Evolutionary conservation across 2,113 vertebrate species (phyloP).

Genomic region (Corythornis vintsioides): DNA sequence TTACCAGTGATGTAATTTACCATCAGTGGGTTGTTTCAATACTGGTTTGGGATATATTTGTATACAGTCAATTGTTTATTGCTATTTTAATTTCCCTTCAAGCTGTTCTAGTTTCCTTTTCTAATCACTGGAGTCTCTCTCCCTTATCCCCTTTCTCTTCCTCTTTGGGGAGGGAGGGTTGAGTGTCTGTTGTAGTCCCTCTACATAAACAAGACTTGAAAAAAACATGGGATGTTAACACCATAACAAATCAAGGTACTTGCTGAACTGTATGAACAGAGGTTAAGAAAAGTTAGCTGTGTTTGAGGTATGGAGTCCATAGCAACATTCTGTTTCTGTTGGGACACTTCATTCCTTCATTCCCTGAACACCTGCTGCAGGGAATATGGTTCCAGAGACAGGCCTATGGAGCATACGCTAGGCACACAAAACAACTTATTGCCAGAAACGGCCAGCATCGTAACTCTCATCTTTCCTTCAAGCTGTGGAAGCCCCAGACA

Average conservation of each 20-base stretch:
- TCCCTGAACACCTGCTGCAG: accelerated
- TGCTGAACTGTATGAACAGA: background rate
- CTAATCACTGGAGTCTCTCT: no score
- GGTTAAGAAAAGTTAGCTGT: background rate
- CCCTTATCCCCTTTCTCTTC: no score
- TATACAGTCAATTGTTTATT: no score
- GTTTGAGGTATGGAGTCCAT: background rate
- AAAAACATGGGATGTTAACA: background rate
- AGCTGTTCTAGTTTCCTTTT: no score
- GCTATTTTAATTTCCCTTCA: no score
- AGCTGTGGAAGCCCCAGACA: background rate
- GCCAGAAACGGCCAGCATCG: accelerated
- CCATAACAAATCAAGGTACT: background rate
- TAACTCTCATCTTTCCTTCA: background rate
- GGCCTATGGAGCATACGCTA: accelerated
- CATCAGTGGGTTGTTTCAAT: no score
- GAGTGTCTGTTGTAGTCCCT: background rate
- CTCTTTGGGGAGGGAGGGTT: no score
- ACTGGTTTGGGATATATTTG: no score
- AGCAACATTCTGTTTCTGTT: background rate
- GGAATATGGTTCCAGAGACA: no score
- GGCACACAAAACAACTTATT: background rate
- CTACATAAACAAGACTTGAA: accelerated
- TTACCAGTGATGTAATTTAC: no score
- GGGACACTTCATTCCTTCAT: accelerated